Conservation (phyloP, 2,888 invertebrate species). For the Tridacna gigas region DNA sequence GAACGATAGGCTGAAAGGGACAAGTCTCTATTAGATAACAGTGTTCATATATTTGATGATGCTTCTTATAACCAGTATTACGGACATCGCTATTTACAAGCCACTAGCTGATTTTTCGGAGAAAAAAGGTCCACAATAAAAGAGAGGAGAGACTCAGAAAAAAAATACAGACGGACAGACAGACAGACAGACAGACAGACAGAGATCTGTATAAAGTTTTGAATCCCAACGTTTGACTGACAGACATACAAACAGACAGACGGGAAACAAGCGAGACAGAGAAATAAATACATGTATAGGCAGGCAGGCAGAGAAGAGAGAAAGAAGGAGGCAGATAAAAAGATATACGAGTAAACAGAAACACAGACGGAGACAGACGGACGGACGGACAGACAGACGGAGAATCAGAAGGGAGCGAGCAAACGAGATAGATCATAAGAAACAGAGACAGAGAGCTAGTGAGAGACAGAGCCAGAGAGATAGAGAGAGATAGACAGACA, state of each 20-base stretch:
- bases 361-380: background rate
- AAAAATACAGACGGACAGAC: background rate
- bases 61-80: no score
- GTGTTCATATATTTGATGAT: no score
- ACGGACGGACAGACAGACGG: background rate
- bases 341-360: background rate
- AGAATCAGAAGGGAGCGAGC: background rate
- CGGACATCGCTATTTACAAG: no score
- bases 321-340: background rate
- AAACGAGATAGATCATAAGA: background rate
- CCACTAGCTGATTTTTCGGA: no score
- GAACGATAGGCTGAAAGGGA: no score
- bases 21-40: no score
- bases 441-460: background rate
- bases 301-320: no score
- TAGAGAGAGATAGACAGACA: conserved; percentile 2
- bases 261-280: background rate
- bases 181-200: background rate
- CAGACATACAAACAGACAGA: background rate
- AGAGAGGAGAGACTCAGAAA: no score
- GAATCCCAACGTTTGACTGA: no score
- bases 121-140: no score
- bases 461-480: background rate
- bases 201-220: no score
- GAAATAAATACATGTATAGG: no score